Evolutionary conservation across 2,797 vertebrate genomes (phyloP).

Genomic region (Acrossocheilus fasciatus): DNA sequence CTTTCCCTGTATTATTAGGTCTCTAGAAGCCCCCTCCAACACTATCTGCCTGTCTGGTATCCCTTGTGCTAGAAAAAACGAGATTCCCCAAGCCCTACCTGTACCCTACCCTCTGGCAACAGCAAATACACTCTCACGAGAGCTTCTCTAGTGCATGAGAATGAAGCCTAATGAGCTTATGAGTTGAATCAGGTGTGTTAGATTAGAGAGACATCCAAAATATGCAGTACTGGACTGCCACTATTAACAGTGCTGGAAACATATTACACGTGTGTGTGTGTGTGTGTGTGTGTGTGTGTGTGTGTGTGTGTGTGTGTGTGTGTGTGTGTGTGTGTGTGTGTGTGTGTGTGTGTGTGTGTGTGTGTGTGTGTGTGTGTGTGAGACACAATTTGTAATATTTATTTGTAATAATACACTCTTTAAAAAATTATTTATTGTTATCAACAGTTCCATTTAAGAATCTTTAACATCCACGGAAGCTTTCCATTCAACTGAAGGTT

Average conservation of each 20-base stretch:
- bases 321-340: not conserved
- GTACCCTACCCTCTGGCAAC: not conserved
- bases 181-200: conserved; percentile 11
- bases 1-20: too few relatives aligned
- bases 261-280: not conserved
- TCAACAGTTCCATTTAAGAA: not conserved
- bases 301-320: too few relatives aligned
- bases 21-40: not conserved
- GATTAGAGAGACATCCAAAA: conserved; percentile 9
- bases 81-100: not conserved
- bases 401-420: not conserved
- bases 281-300: too few relatives aligned
- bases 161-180: conserved; percentile 5
- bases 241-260: not conserved
- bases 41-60: not conserved
- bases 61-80: not conserved
- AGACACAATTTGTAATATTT: not conserved
- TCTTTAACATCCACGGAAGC: not conserved
- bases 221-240: not conserved
- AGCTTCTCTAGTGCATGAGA: not conserved
- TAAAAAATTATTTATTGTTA: not conserved
- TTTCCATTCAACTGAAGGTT: not conserved
- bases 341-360: too few relatives aligned
- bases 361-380: too few relatives aligned
- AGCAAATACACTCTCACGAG: not conserved